Evolutionary conservation across 2,888 invertebrate species (phyloP), one percentile per base, ranked within the genome.

Genomic region (Pilophorus perplexus): DNA sequence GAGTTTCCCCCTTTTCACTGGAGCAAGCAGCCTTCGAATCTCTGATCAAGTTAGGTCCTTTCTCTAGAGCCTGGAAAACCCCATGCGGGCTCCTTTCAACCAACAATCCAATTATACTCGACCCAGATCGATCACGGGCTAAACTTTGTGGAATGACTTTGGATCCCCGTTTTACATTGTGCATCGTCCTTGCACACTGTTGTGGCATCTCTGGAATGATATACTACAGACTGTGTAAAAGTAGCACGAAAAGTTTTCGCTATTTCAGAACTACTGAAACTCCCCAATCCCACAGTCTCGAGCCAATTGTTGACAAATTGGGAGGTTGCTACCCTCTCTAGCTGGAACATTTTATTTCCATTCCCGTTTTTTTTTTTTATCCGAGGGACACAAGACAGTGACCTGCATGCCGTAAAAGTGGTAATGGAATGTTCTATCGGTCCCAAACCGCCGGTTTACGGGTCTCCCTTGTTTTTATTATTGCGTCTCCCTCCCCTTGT

Each of bases 11-110:
- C 27, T 18, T 52, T 28, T n/a, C n/a, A n/a, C n/a, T n/a, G n/a
- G n/a, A n/a, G n/a, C n/a, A n/a, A n/a, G n/a, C 25, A 52, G 3
- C 2, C 8, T 16, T 16, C 3, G 52, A 52, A 52, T 28, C 52
- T 27, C 28, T 52, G 27, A 52, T 52, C 25, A 25, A 28, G 52
- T 52, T 52, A 52, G 16, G 25, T 28, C 52, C 28, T 52, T 52
- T 46, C 25, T 46, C 46, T n/a, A n/a, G n/a, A n/a, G n/a, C n/a
- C n/a, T n/a, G n/a, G n/a, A n/a, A n/a, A n/a, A n/a, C n/a, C n/a
- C n/a, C n/a, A n/a, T n/a, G n/a, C n/a, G n/a, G n/a, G n/a, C n/a
- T n/a, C n/a, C n/a, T n/a, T n/a, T n/a, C n/a, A n/a, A n/a, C n/a
- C n/a, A n/a, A n/a, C n/a, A n/a, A n/a, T n/a, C n/a, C n/a, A n/a